Base-by-base conservation (phyloP, 2,888 invertebrate species). In the Diaperis boleti region DNA sequence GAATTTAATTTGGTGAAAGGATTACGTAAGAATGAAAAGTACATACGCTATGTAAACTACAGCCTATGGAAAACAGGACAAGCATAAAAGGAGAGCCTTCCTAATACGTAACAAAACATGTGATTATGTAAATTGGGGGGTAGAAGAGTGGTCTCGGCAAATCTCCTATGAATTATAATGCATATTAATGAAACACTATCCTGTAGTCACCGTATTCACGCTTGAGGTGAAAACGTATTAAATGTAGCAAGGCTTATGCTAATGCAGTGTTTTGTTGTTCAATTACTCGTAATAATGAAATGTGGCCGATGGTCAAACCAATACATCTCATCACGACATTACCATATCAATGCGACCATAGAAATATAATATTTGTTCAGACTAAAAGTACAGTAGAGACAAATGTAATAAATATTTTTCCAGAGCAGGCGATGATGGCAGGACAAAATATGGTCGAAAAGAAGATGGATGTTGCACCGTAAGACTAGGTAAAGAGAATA, bases 191-290 rank as follows among this genome's bases (percentile, higher is more conserved):
- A 49, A 41, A 56, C 50, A 59, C 45, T 54, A 59, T 54, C 50
- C 33, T n/a, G 59, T 33, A 67, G 57, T 60, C 66, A 64, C 66
- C 68, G 67, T 62, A 67, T 69, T 69, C 64, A 70, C 65, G 66
- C 69, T 66, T 50, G 56, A 68, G 62, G 56, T 69, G 67, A 69
- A 66, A 69, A 67, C 65, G 47, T 68, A 68, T 67, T 66, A 63
- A 70, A 68, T 64, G 65, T 62, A 47, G 62, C 44, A 45, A 56
- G 62, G 55, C 45, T 57, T 45, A 57, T 57, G 57, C 45, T 33
- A 57, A 57, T 57, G 45, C 37, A 22, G 45, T 45, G 20, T 44
- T 57, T 47, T 57, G 57, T 37, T 57, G 57, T 57, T 57, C 57
- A 47, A 57, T 57, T 57, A 57, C 57, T 45, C 45, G 57, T 17